These are phyloP conservation scores for Microtus agrestis DNA, from an alignment of 2,797 vertebrate genomes.

Conservation along the genomic window DNA sequence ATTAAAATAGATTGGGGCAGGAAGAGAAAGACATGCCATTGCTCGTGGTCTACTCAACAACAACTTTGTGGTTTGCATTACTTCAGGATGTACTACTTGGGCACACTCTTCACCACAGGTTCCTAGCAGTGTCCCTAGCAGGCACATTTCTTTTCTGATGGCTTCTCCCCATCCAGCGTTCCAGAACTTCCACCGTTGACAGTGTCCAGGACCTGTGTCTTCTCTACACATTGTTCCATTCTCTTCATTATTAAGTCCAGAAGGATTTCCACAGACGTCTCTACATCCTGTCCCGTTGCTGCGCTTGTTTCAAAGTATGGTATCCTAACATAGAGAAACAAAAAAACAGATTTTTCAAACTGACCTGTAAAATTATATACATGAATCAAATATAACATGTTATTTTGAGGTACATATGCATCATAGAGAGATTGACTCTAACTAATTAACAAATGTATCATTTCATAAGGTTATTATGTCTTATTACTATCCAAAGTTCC, in stretches of 20 bases:
- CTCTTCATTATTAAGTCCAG: constrained; percentile 98
- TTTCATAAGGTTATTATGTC: not conserved
- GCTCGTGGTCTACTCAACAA: constrained; percentile 41
- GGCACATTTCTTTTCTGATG: constrained; percentile 93
- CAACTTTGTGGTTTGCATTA: constrained; percentile 45
- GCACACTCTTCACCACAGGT: constrained; percentile 30
- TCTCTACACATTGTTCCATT: constrained; percentile 98
- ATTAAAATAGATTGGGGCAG: constrained; percentile 64
- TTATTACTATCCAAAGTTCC: not conserved
- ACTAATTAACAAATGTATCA: not conserved
- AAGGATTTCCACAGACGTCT: constrained; percentile 93
- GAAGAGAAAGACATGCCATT: constrained; percentile 58
- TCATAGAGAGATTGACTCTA: not conserved
- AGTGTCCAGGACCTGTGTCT: constrained; percentile 89
- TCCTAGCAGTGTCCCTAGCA: constrained; percentile 89
- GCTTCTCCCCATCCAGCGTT: constrained; percentile 88
- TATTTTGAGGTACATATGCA: not conserved
- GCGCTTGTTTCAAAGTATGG: constrained; percentile 98
- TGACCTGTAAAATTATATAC: not conserved
- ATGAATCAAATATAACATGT: not conserved
- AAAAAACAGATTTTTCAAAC: constrained; percentile 3
- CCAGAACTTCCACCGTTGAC: constrained; percentile 91
- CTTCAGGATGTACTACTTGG: constrained; percentile 17
- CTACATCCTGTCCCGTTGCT: constrained; percentile 94
- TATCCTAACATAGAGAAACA: constrained; percentile 88